A percentile compares a stretch with the other conserved stretches of the same genome.
phyloP scores from a whole-genome alignment of 2,113 vertebrate species.

The Brachyhypopomus occidentalis region DNA sequence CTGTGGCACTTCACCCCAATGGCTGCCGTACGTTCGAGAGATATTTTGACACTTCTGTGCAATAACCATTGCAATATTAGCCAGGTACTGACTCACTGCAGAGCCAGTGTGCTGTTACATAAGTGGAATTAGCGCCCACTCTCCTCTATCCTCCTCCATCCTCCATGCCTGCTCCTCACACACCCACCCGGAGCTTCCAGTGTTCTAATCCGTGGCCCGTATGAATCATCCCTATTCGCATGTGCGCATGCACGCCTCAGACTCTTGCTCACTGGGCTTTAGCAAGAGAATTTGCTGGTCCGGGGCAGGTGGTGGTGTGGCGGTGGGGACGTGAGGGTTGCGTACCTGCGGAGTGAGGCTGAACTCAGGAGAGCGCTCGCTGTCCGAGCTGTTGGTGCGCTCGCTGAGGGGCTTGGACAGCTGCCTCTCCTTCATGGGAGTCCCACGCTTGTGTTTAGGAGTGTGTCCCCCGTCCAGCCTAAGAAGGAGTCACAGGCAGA shows the following conservation, averaged over 20 bases:
- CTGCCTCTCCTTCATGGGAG: slow-evolving; percentile 83
- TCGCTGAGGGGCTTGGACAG: slow-evolving; percentile 85
- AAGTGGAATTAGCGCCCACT: slow-evolving; percentile 53
- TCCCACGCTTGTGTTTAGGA: slow-evolving; percentile 81
- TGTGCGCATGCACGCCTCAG: background rate
- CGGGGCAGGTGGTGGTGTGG: background rate
- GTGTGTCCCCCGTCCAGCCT: slow-evolving; percentile 83
- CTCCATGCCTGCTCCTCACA: slow-evolving; percentile 21
- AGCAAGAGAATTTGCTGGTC: background rate
- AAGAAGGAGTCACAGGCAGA: slow-evolving; percentile 18
- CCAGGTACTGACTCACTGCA: slow-evolving; percentile 52
- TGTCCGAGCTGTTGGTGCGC: slow-evolving; percentile 88
- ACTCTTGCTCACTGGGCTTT: slow-evolving; percentile 33
- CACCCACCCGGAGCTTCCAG: slow-evolving; percentile 39
- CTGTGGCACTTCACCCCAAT: slow-evolving; percentile 12
- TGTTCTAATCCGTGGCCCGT: slow-evolving; percentile 32
- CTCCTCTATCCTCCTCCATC: slow-evolving; percentile 7
- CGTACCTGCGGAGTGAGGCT: slow-evolving; percentile 83
- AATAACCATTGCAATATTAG: slow-evolving; percentile 26
- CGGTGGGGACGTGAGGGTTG: no score
- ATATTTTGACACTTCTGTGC: slow-evolving; percentile 29
- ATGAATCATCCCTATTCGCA: slow-evolving; percentile 41
- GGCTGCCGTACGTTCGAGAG: slow-evolving; percentile 17
- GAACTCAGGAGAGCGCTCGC: slow-evolving; percentile 84
- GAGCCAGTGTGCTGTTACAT: slow-evolving; percentile 45